A percentile compares a stretch with the other conserved stretches of the same genome.
Conservation (phyloP, 2,113 vertebrate species). For the Nycticebus coucang region DNA sequence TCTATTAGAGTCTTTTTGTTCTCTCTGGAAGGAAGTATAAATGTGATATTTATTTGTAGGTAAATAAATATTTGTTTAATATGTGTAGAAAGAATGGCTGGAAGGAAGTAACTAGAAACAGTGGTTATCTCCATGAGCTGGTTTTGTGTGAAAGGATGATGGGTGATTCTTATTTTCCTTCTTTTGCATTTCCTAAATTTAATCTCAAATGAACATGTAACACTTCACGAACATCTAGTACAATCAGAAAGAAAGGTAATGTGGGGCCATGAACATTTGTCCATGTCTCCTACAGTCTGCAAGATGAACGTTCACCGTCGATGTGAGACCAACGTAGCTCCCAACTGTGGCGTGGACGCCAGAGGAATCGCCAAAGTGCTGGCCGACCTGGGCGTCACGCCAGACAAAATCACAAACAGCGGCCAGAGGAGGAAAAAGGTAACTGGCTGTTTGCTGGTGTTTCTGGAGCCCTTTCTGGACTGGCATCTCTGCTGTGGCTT, state of each 20-base stretch:
- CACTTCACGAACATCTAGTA: neutral
- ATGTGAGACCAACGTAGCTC: conserved; percentile 97
- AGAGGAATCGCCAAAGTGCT: conserved; percentile 97
- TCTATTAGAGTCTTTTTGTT: neutral
- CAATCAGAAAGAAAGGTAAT: neutral
- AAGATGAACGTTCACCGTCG: conserved; percentile 99
- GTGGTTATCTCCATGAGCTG: neutral
- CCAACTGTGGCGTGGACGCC: conserved; percentile 98
- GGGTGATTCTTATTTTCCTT: neutral
- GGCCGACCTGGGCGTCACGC: conserved; percentile 97
- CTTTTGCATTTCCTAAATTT: neutral
- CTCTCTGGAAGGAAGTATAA: neutral
- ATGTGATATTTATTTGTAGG: neutral
- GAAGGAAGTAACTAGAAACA: neutral
- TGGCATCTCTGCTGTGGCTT: neutral
- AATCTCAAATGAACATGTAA: neutral
- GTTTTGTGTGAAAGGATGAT: neutral
- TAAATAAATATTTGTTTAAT: neutral
- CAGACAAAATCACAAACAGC: conserved; percentile 98
- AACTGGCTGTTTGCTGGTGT: neutral
- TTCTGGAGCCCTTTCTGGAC: neutral
- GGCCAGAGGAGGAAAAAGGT: conserved; percentile 98
- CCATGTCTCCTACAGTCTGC: conserved; percentile 88
- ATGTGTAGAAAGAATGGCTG: neutral
- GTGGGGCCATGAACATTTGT: neutral